These are phyloP conservation scores for Popillia japonica DNA, from an alignment of 1,140 invertebrate genomes.

Conservation along the genomic window DNA sequence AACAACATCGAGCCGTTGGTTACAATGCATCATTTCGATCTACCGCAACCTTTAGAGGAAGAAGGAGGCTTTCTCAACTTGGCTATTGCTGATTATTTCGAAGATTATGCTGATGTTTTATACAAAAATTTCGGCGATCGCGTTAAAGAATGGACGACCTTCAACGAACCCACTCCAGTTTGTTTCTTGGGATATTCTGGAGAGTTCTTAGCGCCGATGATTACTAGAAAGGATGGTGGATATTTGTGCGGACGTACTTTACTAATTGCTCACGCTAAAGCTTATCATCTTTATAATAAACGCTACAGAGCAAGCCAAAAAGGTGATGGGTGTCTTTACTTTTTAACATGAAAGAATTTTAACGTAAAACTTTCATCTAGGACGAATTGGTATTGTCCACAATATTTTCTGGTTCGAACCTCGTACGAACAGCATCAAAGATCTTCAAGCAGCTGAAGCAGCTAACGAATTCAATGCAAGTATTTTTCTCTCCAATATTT, in stretches of 20 bases:
- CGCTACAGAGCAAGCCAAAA: conserved; percentile 23
- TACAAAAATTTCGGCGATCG: conserved; percentile 48
- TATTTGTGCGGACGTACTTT: conserved; percentile 9
- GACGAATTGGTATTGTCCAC: conserved; percentile 64
- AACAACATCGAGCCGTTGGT: conserved; percentile 71
- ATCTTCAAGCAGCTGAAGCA: conserved; percentile 62
- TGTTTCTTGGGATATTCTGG: conserved; percentile 57
- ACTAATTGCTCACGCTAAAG: conserved; percentile 16
- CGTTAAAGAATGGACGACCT: conserved; percentile 63
- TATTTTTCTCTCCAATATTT: neutral
- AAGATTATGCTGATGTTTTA: conserved; percentile 53
- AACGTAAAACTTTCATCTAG: conserved; percentile 45
- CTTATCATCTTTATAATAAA: conserved; percentile 56
- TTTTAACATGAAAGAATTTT: neutral
- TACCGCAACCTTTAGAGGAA: conserved; percentile 70
- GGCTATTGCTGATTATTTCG: conserved; percentile 65
- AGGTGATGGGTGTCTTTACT: neutral
- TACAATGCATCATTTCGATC: conserved; percentile 69
- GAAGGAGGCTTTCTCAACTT: conserved; percentile 72
- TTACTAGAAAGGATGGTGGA: conserved; percentile 58
- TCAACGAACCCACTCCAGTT: conserved; percentile 62
- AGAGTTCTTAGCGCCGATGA: conserved; percentile 61
- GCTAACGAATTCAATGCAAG: conserved; percentile 55
- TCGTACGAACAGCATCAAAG: conserved; percentile 57
- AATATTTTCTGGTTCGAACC: conserved; percentile 63